phyloP scores from a whole-genome alignment of 2,797 vertebrate genomes.

The Choloepus didactylus region DNA sequence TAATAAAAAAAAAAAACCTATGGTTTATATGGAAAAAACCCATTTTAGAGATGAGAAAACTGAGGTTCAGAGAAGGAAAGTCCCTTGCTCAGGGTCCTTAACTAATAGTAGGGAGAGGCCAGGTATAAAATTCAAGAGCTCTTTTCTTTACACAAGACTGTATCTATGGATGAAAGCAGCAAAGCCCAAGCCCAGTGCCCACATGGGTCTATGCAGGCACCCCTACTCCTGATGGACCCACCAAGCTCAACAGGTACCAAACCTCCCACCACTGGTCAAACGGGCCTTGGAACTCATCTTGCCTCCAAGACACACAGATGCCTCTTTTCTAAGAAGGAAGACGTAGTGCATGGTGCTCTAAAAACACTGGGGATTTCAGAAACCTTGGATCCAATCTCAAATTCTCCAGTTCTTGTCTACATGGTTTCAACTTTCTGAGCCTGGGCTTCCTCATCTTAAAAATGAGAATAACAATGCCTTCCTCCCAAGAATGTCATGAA shows the following conservation, averaged over 20 bases:
- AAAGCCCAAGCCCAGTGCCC: neutral
- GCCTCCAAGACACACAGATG: neutral
- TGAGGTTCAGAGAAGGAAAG: neutral
- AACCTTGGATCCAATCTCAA: neutral
- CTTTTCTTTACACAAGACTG: neutral
- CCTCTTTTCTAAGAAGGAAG: neutral
- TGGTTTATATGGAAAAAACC: too few relatives aligned
- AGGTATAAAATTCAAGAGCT: slow-evolving; percentile 49
- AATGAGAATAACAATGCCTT: neutral
- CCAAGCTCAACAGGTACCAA: neutral
- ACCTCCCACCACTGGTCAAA: neutral
- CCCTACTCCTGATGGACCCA: neutral
- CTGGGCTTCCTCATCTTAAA: slow-evolving; percentile 2
- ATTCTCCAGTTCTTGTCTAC: neutral
- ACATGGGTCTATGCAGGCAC: neutral
- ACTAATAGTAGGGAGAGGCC: neutral
- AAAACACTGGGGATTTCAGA: neutral
- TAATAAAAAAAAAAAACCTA: too few relatives aligned
- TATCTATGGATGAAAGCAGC: neutral
- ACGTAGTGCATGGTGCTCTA: neutral
- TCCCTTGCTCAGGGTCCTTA: neutral
- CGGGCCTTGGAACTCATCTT: neutral
- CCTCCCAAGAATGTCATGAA: neutral
- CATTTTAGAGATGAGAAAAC: slow-evolving; percentile 39
- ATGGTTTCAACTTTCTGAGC: neutral